phyloP scores from a whole-genome alignment of 2,888 invertebrate species.

The Latrodectus hesperus region DNA sequence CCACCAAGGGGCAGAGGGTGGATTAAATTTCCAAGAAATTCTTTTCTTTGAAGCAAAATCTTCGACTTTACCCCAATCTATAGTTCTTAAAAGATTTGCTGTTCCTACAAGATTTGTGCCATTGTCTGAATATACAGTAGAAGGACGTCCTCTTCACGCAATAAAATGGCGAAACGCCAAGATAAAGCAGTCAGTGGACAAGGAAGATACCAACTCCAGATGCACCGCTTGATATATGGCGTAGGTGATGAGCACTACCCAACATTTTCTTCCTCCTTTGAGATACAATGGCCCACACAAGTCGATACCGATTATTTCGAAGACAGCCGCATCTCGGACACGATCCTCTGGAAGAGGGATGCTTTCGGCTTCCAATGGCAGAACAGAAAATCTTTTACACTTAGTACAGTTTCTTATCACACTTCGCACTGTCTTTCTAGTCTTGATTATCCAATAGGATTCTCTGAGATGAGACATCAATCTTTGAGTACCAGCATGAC shows the following conservation, averaged over 20 bases:
- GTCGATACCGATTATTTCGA: neutral
- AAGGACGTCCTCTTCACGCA: neutral
- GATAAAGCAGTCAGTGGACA: neutral
- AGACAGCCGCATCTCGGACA: neutral
- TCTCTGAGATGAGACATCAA: constrained; percentile 1
- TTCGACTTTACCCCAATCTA: too few species aligned
- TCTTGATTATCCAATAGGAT: neutral
- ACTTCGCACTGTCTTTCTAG: neutral
- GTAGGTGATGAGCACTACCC: too few species aligned
- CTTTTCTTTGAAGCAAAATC: too few species aligned
- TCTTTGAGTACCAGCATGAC: neutral
- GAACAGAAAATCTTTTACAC: neutral
- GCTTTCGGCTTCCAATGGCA: neutral
- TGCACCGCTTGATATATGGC: neutral
- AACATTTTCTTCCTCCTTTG: too few species aligned
- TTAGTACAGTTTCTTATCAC: neutral
- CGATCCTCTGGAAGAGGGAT: neutral
- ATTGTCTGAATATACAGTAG: too few species aligned
- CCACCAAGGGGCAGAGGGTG: too few species aligned
- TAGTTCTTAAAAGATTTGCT: too few species aligned
- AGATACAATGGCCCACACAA: neutral
- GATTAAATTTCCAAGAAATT: too few species aligned
- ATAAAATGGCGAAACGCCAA: neutral
- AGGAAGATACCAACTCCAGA: neutral
- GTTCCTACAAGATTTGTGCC: too few species aligned